Conservation (phyloP, 2,113 vertebrate species). For the Entomyzon cyanotis region DNA sequence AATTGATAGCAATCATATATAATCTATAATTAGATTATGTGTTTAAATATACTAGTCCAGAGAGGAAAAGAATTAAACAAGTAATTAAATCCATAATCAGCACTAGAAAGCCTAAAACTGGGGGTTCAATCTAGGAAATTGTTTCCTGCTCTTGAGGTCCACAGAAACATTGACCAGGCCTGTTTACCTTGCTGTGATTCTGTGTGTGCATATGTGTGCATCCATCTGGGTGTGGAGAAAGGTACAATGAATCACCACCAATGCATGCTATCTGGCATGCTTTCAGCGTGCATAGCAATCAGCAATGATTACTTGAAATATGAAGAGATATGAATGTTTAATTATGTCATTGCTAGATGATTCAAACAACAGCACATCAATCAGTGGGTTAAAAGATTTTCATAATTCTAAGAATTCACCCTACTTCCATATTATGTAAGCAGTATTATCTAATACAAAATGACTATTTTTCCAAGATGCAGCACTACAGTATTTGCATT, state of each 20-base stretch:
- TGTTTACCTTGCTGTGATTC: background rate
- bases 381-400: background rate
- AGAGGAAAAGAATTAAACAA: background rate
- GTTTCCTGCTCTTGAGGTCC: background rate
- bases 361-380: background rate
- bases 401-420: background rate
- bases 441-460: background rate
- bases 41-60: background rate
- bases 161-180: fast-evolving
- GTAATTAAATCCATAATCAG: background rate
- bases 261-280: background rate
- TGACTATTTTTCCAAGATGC: background rate
- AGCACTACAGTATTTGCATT: background rate
- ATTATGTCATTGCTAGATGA: background rate
- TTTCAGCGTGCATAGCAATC: background rate
- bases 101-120: background rate
- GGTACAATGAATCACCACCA: background rate
- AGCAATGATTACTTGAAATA: background rate
- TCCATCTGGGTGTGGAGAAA: background rate
- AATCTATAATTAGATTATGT: background rate
- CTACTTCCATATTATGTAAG: background rate
- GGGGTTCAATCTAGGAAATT: background rate
- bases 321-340: background rate
- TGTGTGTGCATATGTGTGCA: background rate
- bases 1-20: background rate